phyloP scores from a whole-genome alignment of 2,888 invertebrate genomes.

The Ectobius pallidus region DNA sequence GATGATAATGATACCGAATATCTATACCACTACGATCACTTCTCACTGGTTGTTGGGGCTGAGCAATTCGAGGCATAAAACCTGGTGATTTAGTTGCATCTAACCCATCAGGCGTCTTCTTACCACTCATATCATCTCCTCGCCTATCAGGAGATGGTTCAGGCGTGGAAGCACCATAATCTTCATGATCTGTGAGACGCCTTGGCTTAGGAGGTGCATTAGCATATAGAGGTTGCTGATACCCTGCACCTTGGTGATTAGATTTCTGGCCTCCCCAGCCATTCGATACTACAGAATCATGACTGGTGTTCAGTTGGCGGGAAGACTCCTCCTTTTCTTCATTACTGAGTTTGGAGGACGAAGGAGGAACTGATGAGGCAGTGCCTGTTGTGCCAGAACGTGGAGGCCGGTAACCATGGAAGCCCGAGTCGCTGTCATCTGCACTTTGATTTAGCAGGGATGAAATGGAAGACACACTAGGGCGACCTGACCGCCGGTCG shows the following conservation, averaged over 20 bases:
- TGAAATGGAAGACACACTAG: slow-evolving; percentile 54
- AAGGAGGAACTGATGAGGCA: slow-evolving; percentile 38
- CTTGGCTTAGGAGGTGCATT: slow-evolving; percentile 90
- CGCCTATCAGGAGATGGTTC: slow-evolving; percentile 70
- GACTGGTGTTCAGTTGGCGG: slow-evolving; percentile 33
- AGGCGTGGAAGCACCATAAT: slow-evolving; percentile 50
- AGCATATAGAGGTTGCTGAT: slow-evolving; percentile 77
- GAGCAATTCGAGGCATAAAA: slow-evolving; percentile 34
- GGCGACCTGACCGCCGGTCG: slow-evolving; percentile 44
- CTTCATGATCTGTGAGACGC: slow-evolving; percentile 53
- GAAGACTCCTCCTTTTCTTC: slow-evolving; percentile 3
- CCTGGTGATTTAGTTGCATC: background rate
- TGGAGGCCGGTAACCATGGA: slow-evolving; percentile 52
- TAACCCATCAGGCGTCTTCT: slow-evolving; percentile 22
- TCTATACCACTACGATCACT: slow-evolving; percentile 53
- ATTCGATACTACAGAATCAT: slow-evolving; percentile 36
- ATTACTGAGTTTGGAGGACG: slow-evolving; percentile 15
- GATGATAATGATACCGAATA: slow-evolving; percentile 51
- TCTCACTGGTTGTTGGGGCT: slow-evolving; percentile 48
- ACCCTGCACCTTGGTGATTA: slow-evolving; percentile 8
- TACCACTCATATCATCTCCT: slow-evolving; percentile 35
- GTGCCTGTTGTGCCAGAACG: slow-evolving; percentile 45
- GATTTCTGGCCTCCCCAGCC: slow-evolving; percentile 36
- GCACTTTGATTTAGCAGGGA: slow-evolving; percentile 51
- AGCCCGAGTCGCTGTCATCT: slow-evolving; percentile 57